Percentiles rank a stretch among this genome's conserved stretches.
phyloP scores from a whole-genome alignment of 2,113 vertebrate genomes.

The Podarcis cretensis region DNA sequence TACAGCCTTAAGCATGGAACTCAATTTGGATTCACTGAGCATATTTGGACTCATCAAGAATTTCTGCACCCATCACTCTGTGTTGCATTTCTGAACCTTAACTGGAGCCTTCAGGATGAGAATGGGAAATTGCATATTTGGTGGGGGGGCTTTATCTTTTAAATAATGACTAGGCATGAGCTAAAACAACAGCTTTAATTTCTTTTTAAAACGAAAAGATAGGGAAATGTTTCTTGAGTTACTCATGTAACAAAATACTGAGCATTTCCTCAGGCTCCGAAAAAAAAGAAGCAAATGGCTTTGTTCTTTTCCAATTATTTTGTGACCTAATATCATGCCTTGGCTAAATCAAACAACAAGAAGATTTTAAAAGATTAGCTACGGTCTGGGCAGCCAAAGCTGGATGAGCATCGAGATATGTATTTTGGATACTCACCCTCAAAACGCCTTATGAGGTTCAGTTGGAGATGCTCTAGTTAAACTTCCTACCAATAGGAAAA shows the following conservation, averaged over 20 bases:
- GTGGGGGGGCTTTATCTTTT: no score
- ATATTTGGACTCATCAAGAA: not conserved
- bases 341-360: not conserved
- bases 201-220: not conserved
- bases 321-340: not conserved
- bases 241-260: not conserved
- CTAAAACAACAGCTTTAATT: not conserved
- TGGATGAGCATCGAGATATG: not conserved
- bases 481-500: not conserved
- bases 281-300: not conserved
- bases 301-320: conserved; percentile 19
- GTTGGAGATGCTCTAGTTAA: not conserved
- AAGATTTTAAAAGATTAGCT: not conserved
- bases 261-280: conserved; percentile 1
- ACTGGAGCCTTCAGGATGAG: not conserved
- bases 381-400: not conserved
- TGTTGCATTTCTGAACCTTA: not conserved
- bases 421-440: not conserved
- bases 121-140: not conserved
- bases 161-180: not conserved
- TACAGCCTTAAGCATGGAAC: not conserved
- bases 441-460: not conserved
- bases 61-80: not conserved
- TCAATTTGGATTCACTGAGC: not conserved
- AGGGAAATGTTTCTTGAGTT: not conserved